Evolutionary conservation across 2,113 vertebrate genomes (phyloP).

Genomic region (Nesoenas mayeri): DNA sequence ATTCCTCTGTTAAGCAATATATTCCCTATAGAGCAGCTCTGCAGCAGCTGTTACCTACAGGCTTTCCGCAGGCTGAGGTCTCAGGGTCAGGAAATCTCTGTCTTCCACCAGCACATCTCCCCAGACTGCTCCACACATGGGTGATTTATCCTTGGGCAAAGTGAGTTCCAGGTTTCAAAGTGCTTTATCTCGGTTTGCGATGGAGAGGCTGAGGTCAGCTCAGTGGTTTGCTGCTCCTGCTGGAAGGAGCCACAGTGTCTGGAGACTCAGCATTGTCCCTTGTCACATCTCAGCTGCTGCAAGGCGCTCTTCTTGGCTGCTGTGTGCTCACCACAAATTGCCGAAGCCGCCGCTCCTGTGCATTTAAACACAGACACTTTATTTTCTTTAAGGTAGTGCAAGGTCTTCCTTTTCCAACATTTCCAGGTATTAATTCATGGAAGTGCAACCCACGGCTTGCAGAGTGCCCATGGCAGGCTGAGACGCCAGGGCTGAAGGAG

Average conservation of each 20-base stretch:
- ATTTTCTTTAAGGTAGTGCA: not conserved
- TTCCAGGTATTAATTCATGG: not conserved
- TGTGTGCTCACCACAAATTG: not conserved
- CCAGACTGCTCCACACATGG: not conserved
- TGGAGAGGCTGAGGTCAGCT: not conserved
- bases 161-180: not conserved
- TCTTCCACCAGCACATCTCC: not conserved
- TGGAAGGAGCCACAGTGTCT: rapidly evolving
- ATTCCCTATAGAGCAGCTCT: not conserved
- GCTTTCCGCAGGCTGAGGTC: not conserved
- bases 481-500: not conserved
- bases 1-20: not conserved
- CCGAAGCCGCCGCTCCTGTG: not conserved
- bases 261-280: not conserved
- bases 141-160: not conserved
- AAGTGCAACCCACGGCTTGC: not conserved
- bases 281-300: not conserved
- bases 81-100: not conserved
- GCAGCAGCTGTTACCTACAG: slow-evolving; percentile 5
- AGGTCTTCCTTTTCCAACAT: not conserved
- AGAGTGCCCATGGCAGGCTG: not conserved
- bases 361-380: not conserved
- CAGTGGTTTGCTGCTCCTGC: not conserved
- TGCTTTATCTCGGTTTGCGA: not conserved
- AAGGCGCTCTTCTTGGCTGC: not conserved